Evolutionary conservation across 2,888 invertebrate species (phyloP).

Genomic region (Trichopoda pennipes): DNA sequence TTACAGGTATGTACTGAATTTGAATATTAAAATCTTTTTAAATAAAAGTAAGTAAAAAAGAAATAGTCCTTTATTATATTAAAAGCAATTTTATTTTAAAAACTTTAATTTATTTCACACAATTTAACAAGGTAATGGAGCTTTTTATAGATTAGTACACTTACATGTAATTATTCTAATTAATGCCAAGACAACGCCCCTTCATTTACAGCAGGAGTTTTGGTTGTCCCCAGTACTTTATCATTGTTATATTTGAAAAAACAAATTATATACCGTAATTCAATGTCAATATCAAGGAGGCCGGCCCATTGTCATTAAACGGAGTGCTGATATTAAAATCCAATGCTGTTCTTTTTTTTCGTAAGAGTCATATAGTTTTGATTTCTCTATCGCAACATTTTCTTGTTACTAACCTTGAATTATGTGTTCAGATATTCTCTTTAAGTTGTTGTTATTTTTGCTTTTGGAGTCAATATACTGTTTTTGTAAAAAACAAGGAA

Average conservation of each 20-base stretch:
- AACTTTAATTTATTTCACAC: background rate
- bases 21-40: background rate
- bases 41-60: slow-evolving; percentile 33
- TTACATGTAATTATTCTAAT: slow-evolving; percentile 1
- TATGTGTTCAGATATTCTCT: background rate
- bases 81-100: background rate
- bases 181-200: slow-evolving; percentile 37
- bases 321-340: background rate
- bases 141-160: background rate
- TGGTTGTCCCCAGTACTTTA: background rate
- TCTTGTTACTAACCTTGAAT: slow-evolving; percentile 13
- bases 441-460: slow-evolving; percentile 8
- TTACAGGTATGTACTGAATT: slow-evolving; percentile 58
- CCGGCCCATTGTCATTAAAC: slow-evolving; percentile 6
- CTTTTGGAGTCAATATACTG: slow-evolving; percentile 35
- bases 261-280: background rate
- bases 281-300: slow-evolving; percentile 34
- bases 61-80: background rate
- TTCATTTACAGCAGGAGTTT: background rate
- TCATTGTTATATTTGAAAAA: background rate
- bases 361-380: background rate
- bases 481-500: background rate
- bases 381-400: slow-evolving; percentile 6
- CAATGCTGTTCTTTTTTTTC: background rate
- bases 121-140: background rate